These are phyloP conservation scores for Synaphobranchus kaupii DNA, from an alignment of 2,797 vertebrate genomes.

Conservation along the genomic window DNA sequence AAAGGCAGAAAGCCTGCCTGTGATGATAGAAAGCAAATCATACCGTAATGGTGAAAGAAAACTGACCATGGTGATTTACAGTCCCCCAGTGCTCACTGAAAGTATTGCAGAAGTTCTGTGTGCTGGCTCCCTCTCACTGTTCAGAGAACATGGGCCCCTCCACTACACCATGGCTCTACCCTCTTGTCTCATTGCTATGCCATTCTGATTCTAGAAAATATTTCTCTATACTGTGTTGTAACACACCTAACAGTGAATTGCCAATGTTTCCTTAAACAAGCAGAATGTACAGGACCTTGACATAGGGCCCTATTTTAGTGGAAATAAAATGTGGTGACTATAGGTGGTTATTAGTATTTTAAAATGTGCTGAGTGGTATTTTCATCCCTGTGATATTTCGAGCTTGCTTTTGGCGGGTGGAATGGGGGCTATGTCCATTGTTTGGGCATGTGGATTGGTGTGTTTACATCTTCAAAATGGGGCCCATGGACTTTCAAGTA, in stretches of 20 bases:
- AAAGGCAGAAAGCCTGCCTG: background rate
- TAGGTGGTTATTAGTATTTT: background rate
- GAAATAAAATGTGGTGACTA: background rate
- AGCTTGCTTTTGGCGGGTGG: background rate
- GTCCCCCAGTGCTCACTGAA: background rate
- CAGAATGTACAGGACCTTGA: background rate
- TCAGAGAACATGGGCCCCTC: background rate
- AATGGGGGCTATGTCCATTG: background rate
- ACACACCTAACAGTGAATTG: no score
- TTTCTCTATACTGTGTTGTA: background rate
- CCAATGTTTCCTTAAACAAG: no score
- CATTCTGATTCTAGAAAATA: background rate
- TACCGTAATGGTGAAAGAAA: background rate
- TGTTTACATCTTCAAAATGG: background rate
- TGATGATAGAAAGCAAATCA: background rate
- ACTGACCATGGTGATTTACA: background rate
- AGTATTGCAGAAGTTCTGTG: background rate
- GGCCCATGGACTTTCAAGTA: background rate
- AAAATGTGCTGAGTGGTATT: background rate
- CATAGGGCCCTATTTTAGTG: background rate
- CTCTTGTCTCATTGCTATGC: background rate
- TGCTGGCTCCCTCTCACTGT: background rate
- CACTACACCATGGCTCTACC: no score
- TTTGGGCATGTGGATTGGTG: background rate
- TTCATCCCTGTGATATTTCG: background rate